Evolutionary conservation across 2,113 vertebrate genomes (phyloP), one percentile per base, ranked within the genome.

Genomic region (Bufo gargarizans): DNA sequence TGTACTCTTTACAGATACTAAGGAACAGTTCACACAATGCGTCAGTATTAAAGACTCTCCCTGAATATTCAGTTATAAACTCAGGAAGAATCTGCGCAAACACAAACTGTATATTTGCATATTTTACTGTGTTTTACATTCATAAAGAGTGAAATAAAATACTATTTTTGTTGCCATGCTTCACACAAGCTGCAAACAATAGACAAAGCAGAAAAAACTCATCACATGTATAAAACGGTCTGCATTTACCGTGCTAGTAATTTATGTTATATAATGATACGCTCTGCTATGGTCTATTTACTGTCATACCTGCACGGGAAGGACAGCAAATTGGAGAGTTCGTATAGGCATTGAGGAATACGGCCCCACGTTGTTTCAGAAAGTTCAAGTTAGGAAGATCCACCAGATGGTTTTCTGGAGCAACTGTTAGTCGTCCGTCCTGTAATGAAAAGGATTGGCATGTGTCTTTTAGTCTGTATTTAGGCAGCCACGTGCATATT

Each of bases 301-400:
- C 65, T 77, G 33, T 76, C 90, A 17, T 95, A 98, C 98, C 97
- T 96, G 98, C 96, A 0, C 98, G 97, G 0, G 98, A 99, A 19
- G 98, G 98, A 91, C 98, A 99, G 90, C 98, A 99, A 89, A 99
- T 97, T 6, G 98, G 98, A 85, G 98, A 98, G 90, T 99, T 99
- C 58, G 97, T 99, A 82, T 99, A 99, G 2, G 98, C 95, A 86
- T 96, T 98, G 63, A 97, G 92, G 91, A 99, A 99, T 10, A 95
- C 91, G 19, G 96, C 91, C 49, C 98, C 98, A 0, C 93, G 91
- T 87, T 92, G 90, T 71, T 94, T 96, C 92, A 99, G 95, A 88
- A 96, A 96, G 84, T 94, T 95, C 80, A 97, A 91, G 85, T 91
- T 97, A 63, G 98, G 97, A 88, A 99, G 95, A 88, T 93, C 92